Evolutionary conservation across 2,113 vertebrate genomes (phyloP).

Genomic region (Amblyopsis rosae): DNA sequence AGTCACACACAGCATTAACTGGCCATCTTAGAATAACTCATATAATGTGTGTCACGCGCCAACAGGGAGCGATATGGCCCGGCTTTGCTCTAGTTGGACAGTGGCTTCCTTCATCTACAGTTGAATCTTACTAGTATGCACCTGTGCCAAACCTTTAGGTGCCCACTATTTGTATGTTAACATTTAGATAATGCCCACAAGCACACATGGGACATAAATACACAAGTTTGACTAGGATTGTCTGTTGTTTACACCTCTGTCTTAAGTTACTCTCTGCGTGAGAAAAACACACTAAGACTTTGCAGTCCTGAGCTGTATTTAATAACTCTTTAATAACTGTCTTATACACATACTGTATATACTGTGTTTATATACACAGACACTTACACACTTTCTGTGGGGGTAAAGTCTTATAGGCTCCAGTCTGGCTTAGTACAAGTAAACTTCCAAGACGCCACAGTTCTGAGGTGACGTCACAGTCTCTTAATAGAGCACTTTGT

Average conservation of each 20-base stretch:
- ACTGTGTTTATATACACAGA: background rate
- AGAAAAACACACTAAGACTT: background rate
- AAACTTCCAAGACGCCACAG: constrained; percentile 27
- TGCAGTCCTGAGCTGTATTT: background rate
- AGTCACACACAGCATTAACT: constrained; percentile 15
- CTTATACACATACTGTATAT: background rate
- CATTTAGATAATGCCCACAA: no score
- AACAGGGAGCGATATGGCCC: background rate
- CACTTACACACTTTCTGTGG: background rate
- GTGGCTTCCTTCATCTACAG: no score
- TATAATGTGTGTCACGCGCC: constrained; percentile 20
- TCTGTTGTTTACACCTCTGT: no score
- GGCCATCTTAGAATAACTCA: constrained; percentile 25
- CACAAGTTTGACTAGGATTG: no score
- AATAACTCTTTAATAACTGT: background rate
- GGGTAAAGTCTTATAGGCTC: constrained; percentile 32
- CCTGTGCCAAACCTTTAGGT: no score
- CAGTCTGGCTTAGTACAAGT: constrained; percentile 35
- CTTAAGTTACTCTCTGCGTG: no score
- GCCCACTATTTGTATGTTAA: no score
- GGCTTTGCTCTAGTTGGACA: no score
- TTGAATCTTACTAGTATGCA: no score
- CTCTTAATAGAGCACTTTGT: constrained; percentile 42
- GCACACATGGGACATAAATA: no score
- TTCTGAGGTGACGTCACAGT: constrained; percentile 24